Percentiles rank a stretch among this genome's conserved stretches.
Conservation (phyloP, 2,113 vertebrate genomes). For the Monopterus albus region DNA sequence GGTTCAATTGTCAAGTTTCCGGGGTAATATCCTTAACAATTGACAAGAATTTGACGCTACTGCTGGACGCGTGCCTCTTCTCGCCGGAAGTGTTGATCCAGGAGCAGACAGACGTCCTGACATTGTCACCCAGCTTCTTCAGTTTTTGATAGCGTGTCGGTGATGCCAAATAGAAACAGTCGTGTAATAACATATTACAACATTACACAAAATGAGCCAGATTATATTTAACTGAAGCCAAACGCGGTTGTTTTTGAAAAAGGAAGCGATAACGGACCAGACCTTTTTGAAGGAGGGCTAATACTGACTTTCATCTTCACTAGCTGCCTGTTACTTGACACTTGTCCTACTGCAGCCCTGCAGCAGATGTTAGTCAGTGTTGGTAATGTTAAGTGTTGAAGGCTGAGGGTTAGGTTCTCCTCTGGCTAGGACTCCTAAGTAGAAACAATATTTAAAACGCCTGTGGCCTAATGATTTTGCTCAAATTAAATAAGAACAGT, state of each 20-base stretch:
- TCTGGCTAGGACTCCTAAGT: neutral
- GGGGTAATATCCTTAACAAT: neutral
- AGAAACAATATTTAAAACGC: neutral
- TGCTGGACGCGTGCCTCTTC: slow-evolving; percentile 80
- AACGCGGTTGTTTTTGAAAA: too few relatives aligned
- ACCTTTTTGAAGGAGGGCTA: too few relatives aligned
- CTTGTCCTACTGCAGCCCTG: neutral
- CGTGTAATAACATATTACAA: accelerated
- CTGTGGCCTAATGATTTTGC: too few relatives aligned
- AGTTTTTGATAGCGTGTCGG: too few relatives aligned
- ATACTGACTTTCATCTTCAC: too few relatives aligned
- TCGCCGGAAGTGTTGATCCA: slow-evolving; percentile 87
- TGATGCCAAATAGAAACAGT: neutral
- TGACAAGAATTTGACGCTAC: neutral
- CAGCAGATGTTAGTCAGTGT: too few relatives aligned
- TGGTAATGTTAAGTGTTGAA: too few relatives aligned
- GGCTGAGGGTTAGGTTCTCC: neutral
- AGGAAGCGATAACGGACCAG: too few relatives aligned
- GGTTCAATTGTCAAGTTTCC: neutral
- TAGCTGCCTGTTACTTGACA: too few relatives aligned
- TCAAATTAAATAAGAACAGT: neutral
- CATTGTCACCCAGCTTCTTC: slow-evolving; percentile 1
- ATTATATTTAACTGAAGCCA: too few relatives aligned
- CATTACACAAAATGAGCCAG: too few relatives aligned
- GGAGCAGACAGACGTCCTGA: slow-evolving; percentile 74